These are phyloP conservation scores for Astropecten irregularis DNA, from an alignment of 53 echinoderm and acorn worm genomes.

Conservation along the genomic window DNA sequence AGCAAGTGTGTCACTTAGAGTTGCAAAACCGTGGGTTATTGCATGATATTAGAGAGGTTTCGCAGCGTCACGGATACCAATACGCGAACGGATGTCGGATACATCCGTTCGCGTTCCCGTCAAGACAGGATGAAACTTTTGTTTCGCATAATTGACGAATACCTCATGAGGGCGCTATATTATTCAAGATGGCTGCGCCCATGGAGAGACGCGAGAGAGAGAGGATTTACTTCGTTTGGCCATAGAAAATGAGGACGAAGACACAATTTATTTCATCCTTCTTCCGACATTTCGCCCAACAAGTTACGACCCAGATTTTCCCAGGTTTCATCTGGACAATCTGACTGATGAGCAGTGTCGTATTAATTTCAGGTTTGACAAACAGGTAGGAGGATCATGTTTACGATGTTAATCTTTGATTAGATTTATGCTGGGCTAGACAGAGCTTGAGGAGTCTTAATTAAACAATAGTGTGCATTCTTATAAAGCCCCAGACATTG, in stretches of 20 bases:
- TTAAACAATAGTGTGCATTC: not conserved
- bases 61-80: too few species aligned
- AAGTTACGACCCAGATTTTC: slow-evolving; percentile 31
- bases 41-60: too few species aligned
- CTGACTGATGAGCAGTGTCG: slow-evolving; percentile 29
- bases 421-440: not conserved
- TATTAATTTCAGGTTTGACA: slow-evolving; percentile 36
- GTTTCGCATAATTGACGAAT: not conserved
- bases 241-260: slow-evolving; percentile 41
- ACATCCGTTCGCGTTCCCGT: not conserved
- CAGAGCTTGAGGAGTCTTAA: not conserved
- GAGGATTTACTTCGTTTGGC: slow-evolving; percentile 20
- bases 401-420: too few species aligned
- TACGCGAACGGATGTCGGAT: too few species aligned
- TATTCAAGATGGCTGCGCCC: slow-evolving; percentile 36
- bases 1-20: too few species aligned
- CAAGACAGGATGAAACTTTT: too few species aligned
- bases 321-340: slow-evolving; percentile 25
- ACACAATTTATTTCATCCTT: not conserved
- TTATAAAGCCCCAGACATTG: too few species aligned
- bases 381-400: not conserved
- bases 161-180: not conserved
- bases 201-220: too few species aligned
- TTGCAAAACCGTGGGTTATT: too few species aligned
- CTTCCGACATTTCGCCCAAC: slow-evolving; percentile 4